phyloP scores from a whole-genome alignment of 1,140 invertebrate species.

The Charaxes varanes region DNA sequence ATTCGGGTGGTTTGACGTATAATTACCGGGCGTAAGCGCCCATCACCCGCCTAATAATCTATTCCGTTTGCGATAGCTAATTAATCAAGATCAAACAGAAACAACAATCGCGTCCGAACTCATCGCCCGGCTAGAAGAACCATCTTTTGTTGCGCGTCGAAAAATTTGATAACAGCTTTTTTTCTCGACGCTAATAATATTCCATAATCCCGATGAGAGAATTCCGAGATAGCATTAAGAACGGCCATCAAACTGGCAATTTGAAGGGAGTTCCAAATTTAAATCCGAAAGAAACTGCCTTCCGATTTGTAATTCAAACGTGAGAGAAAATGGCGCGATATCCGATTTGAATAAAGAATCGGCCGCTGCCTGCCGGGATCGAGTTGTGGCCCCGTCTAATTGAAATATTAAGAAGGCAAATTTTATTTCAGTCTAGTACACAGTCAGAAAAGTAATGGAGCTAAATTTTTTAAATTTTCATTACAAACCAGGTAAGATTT shows the following conservation, averaged over 20 bases:
- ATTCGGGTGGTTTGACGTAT: slow-evolving; percentile 41
- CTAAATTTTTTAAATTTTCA: too few species aligned
- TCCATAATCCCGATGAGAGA: slow-evolving; percentile 50
- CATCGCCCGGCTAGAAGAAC: slow-evolving; percentile 25
- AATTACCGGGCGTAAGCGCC: slow-evolving; percentile 37
- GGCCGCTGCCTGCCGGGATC: slow-evolving; percentile 19
- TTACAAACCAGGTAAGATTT: too few species aligned
- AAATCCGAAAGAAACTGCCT: slow-evolving; percentile 57
- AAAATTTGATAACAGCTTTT: slow-evolving; percentile 26
- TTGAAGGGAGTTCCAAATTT: slow-evolving; percentile 53
- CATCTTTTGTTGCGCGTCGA: slow-evolving; percentile 34
- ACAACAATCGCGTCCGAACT: slow-evolving; percentile 43
- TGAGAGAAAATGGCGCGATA: slow-evolving; percentile 60
- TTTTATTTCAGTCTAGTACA: not conserved
- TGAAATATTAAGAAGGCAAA: slow-evolving; percentile 7
- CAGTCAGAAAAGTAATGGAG: not conserved
- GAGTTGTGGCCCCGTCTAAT: slow-evolving; percentile 12
- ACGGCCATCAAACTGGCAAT: slow-evolving; percentile 61
- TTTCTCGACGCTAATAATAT: slow-evolving; percentile 36
- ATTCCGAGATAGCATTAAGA: slow-evolving; percentile 50
- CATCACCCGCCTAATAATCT: slow-evolving; percentile 44
- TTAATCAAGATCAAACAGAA: slow-evolving; percentile 64
- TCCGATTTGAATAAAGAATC: slow-evolving; percentile 65
- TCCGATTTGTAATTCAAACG: slow-evolving; percentile 69
- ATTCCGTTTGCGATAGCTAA: slow-evolving; percentile 60